Base-by-base conservation (phyloP, 2,888 invertebrate genomes). In the Orgyia antiqua region DNA sequence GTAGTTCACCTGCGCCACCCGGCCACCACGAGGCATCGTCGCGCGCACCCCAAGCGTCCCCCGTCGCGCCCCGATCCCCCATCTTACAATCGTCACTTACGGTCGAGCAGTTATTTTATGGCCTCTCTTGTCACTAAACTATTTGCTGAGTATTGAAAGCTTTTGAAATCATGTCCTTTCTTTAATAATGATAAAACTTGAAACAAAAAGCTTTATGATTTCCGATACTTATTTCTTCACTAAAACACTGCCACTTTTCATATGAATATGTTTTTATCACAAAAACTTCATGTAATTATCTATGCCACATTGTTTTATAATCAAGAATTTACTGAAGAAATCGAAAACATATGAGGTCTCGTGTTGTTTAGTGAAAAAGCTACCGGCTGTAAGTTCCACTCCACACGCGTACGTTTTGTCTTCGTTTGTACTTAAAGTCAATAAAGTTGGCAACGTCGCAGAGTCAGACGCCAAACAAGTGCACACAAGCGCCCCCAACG, bases 391-490 rank as follows among this genome's bases (percentile, higher is more conserved):
- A 78, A 73, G 71, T 78, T 77, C 63, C 52, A 77, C 76, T 69
- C 74, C 72, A 76, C 77, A 77, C 83, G 86, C 83, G 82, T 78
- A 82, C 83, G 83, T 83, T 83, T 82, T 82, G 80, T 84, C 80
- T 83, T 77, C 69, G 68, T 70, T 73, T 67, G 68, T 79, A 77
- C 78, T 72, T 72, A 68, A 20, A 77, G 82, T 84, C 82, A 78
- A 83, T 84, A 84, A 74, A 84, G 73, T 78, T 86, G 87, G 87
- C 87, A 88, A 87, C 87, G 82, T 79, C 82, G 87, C 86, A 75
- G 69, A 70, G 66, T 68, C 66, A 80, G 86, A 86, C 84, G 86
- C 87, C 77, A 83, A 83, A 83, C 83, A 83, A 78, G 78, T 74
- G 77, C 68, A 74, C 82, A 67, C 71, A 58, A 72, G 87, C 86